These are phyloP conservation scores for Dermatemys mawii DNA, from an alignment of 2,113 vertebrate species.

Conservation along the genomic window DNA sequence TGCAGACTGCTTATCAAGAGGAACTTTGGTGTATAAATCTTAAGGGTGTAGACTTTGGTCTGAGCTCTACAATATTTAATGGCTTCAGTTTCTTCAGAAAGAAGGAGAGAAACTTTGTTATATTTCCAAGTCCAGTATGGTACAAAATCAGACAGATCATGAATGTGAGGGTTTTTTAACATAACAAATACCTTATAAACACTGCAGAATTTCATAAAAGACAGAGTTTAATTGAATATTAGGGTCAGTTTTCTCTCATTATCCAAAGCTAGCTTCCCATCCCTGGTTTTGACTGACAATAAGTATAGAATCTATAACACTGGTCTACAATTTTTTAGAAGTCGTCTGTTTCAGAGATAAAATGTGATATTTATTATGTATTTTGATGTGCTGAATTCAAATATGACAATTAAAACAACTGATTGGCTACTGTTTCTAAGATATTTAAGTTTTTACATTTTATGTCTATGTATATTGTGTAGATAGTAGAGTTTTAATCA, in stretches of 20 bases:
- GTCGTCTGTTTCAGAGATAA: too few relatives aligned
- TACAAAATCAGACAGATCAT: background rate
- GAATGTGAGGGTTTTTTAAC: background rate
- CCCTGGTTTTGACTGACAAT: background rate
- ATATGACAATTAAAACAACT: too few relatives aligned
- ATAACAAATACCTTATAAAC: background rate
- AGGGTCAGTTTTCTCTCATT: background rate
- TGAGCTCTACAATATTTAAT: background rate
- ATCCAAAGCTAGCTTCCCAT: background rate
- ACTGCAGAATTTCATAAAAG: fast-evolving
- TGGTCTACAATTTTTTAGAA: too few relatives aligned
- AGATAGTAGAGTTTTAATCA: too few relatives aligned
- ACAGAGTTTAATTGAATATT: background rate
- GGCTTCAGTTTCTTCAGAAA: background rate
- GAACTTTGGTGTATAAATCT: background rate
- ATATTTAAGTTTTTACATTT: too few relatives aligned
- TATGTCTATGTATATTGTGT: too few relatives aligned
- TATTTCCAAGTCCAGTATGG: background rate
- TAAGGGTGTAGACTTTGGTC: background rate
- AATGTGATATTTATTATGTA: too few relatives aligned
- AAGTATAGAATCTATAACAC: background rate
- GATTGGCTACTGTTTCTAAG: too few relatives aligned
- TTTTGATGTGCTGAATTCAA: too few relatives aligned
- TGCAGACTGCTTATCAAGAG: background rate
- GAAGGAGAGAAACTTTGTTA: background rate